A percentile compares a stretch with the other conserved stretches of the same genome.
Conservation (phyloP, 1,140 invertebrate genomes). For the Zaprionus tsacasi region DNA sequence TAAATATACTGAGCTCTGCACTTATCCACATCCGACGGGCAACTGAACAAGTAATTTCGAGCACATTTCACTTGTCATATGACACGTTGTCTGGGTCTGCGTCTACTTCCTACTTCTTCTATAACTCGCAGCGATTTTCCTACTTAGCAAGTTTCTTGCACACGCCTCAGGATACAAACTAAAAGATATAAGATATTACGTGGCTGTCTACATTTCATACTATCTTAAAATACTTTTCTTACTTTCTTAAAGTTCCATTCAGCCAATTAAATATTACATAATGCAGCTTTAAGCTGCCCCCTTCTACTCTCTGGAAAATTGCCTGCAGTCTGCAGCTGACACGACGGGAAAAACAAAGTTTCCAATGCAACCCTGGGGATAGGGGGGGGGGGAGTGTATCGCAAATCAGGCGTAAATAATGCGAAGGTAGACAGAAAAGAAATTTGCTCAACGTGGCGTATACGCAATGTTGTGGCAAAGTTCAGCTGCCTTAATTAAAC, state of each 20-base stretch:
- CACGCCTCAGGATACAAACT: conserved; percentile 6
- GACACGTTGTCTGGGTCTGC: conserved; percentile 57
- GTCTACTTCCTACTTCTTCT: background rate
- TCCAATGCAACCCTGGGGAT: conserved; percentile 42
- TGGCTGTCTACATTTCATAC: conserved; percentile 39
- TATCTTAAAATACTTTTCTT: conserved; percentile 42
- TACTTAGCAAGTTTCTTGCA: conserved; percentile 71
- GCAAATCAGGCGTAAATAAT: conserved; percentile 63
- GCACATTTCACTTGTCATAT: conserved; percentile 81
- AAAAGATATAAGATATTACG: conserved; percentile 46
- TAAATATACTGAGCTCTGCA: conserved; percentile 1
- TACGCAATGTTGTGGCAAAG: conserved; percentile 39
- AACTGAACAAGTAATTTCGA: conserved; percentile 80
- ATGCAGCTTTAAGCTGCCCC: conserved; percentile 31
- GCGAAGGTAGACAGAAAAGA: conserved; percentile 37
- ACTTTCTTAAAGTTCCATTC: conserved; percentile 54
- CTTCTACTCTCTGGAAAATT: background rate
- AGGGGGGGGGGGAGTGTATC: conserved; percentile 29
- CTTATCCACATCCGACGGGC: conserved; percentile 29
- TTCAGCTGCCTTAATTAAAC: conserved; percentile 55
- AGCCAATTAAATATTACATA: conserved; percentile 70
- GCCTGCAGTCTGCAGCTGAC: conserved; percentile 27
- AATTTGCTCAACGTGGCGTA: conserved; percentile 52
- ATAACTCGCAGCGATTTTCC: conserved; percentile 72
- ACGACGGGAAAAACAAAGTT: conserved; percentile 51